Percentiles rank a stretch among this genome's conserved stretches.
Evolutionary conservation across 2,113 vertebrate genomes (phyloP).

Genomic region (Fregetta grallaria): DNA sequence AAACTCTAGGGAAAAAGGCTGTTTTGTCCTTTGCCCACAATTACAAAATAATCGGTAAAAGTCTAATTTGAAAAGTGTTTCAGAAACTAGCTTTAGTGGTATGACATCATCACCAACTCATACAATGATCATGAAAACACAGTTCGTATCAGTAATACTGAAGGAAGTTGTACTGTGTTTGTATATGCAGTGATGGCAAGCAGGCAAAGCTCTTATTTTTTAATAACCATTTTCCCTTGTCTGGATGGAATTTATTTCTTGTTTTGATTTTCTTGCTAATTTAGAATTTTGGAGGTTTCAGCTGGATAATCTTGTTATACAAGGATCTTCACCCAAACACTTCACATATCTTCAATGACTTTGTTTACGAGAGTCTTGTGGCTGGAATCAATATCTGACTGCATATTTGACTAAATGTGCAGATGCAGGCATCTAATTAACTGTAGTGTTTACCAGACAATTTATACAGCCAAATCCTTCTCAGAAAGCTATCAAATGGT

Average conservation of each 20-base stretch:
- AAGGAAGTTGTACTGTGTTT: background rate
- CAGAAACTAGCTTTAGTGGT: background rate
- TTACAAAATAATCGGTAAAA: background rate
- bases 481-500: background rate
- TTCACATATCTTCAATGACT: conserved; percentile 37
- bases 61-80: background rate
- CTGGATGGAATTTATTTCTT: background rate
- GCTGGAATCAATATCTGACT: conserved; percentile 41
- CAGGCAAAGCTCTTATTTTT: background rate
- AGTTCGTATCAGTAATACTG: background rate
- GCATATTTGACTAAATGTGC: conserved; percentile 18
- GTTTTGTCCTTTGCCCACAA: background rate
- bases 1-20: background rate
- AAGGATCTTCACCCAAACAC: conserved; percentile 25
- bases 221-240: background rate
- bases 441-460: conserved; percentile 39
- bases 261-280: background rate
- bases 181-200: background rate
- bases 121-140: background rate
- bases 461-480: conserved; percentile 3
- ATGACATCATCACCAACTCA: background rate
- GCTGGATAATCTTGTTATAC: background rate
- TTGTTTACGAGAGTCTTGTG: conserved; percentile 18
- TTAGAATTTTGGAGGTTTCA: conserved; percentile 12
- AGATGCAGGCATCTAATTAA: conserved; percentile 46